These are phyloP conservation scores for Squalus acanthias DNA, from an alignment of 2,797 vertebrate genomes.

Conservation along the genomic window DNA sequence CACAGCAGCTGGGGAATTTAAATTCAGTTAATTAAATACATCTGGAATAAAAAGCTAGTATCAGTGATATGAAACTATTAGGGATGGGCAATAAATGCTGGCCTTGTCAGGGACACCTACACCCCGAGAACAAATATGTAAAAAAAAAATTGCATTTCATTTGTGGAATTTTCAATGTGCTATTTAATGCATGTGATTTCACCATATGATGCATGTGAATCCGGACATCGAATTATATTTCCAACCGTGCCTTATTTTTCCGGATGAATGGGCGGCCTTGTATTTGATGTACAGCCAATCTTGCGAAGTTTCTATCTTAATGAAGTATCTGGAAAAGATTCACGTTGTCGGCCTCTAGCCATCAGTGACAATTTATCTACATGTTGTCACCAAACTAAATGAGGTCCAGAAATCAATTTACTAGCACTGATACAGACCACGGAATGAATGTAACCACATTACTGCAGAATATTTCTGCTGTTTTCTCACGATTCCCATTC, in stretches of 20 bases:
- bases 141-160: not conserved
- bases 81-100: no score
- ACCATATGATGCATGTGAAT: not conserved
- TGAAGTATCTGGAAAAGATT: slow-evolving; percentile 1
- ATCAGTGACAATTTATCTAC: not conserved
- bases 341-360: not conserved
- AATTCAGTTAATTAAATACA: no score
- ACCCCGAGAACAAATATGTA: no score
- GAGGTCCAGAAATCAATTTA: not conserved
- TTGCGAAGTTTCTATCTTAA: not conserved
- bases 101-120: no score
- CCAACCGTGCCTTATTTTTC: not conserved
- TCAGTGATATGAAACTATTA: no score
- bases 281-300: slow-evolving; percentile 18
- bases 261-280: not conserved
- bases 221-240: not conserved
- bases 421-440: not conserved
- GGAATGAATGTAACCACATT: not conserved
- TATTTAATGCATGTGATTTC: not conserved
- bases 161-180: not conserved
- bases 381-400: not conserved
- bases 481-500: not conserved
- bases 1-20: no score
- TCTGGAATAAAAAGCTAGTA: no score
- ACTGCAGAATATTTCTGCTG: no score